Evolutionary conservation across 2,797 vertebrate genomes (phyloP).

Genomic region (Oreochromis grahami): DNA sequence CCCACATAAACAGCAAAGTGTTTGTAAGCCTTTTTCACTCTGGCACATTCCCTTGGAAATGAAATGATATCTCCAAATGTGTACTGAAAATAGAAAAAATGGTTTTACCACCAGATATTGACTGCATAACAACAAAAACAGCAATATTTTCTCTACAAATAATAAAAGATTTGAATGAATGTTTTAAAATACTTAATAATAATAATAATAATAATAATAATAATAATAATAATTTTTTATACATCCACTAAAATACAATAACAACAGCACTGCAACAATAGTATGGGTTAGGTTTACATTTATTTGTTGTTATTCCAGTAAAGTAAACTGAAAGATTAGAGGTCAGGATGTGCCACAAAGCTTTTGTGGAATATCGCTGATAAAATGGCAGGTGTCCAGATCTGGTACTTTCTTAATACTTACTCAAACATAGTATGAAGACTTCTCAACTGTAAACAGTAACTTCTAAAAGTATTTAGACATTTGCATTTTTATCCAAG

Average conservation of each 20-base stretch:
- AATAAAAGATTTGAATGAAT: rapidly evolving
- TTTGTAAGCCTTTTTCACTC: background rate
- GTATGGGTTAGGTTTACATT: rapidly evolving
- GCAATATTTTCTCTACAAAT: rapidly evolving
- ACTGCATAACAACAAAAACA: rapidly evolving
- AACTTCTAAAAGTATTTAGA: background rate
- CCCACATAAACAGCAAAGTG: background rate
- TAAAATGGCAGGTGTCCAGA: rapidly evolving
- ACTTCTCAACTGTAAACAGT: rapidly evolving
- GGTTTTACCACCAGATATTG: rapidly evolving
- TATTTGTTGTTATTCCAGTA: background rate
- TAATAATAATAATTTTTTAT: too few species aligned
- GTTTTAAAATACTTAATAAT: rapidly evolving
- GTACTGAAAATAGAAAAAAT: background rate
- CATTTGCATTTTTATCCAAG: background rate
- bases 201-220: too few species aligned
- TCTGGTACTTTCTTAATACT: rapidly evolving
- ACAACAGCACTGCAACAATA: too few species aligned
- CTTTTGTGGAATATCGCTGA: rapidly evolving
- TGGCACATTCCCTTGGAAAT: background rate
- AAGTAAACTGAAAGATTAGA: background rate
- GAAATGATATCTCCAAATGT: background rate
- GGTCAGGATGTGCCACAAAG: background rate
- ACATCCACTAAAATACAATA: background rate
- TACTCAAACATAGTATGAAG: rapidly evolving